These are phyloP conservation scores for Eupithecia abbreviata DNA, from an alignment of 2,888 invertebrate species.

Conservation along the genomic window DNA sequence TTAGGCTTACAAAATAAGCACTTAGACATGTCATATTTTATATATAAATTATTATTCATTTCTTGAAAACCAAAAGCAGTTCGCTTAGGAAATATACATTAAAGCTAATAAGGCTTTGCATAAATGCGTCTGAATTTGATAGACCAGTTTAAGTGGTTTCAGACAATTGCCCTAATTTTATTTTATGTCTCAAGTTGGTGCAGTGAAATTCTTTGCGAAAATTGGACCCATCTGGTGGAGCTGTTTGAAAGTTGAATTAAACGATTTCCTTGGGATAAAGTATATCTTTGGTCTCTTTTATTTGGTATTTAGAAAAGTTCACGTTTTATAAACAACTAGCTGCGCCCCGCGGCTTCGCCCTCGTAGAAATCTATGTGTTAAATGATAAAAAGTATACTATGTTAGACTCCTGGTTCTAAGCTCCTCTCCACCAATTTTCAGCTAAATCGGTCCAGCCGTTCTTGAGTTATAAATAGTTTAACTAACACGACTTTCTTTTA, in stretches of 20 bases:
- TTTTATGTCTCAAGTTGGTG: constrained; percentile 24
- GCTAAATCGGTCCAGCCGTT: too few relatives aligned
- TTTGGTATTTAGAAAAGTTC: neutral
- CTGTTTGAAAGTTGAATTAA: constrained; percentile 6
- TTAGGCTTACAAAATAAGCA: too few relatives aligned
- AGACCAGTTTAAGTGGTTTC: constrained; percentile 25
- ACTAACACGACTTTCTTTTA: too few relatives aligned
- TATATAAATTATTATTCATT: constrained; percentile 53
- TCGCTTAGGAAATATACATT: constrained; percentile 35
- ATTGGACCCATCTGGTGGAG: constrained; percentile 1
- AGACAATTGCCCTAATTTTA: constrained; percentile 31
- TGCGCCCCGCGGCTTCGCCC: too few relatives aligned
- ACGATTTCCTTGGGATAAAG: neutral
- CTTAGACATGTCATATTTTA: too few relatives aligned
- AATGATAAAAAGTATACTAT: too few relatives aligned
- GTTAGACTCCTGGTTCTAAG: too few relatives aligned
- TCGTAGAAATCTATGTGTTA: too few relatives aligned
- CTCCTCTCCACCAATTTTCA: too few relatives aligned
- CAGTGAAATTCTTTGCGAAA: constrained; percentile 15
- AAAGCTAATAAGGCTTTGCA: constrained; percentile 35
- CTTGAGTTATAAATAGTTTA: too few relatives aligned
- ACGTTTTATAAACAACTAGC: neutral
- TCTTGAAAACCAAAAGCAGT: constrained; percentile 46
- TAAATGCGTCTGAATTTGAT: constrained; percentile 29
- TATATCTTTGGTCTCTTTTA: constrained; percentile 7